Evolutionary conservation across 2,113 vertebrate genomes (phyloP), one percentile per base, ranked within the genome.

Genomic region (Porphyrio hochstetteri): DNA sequence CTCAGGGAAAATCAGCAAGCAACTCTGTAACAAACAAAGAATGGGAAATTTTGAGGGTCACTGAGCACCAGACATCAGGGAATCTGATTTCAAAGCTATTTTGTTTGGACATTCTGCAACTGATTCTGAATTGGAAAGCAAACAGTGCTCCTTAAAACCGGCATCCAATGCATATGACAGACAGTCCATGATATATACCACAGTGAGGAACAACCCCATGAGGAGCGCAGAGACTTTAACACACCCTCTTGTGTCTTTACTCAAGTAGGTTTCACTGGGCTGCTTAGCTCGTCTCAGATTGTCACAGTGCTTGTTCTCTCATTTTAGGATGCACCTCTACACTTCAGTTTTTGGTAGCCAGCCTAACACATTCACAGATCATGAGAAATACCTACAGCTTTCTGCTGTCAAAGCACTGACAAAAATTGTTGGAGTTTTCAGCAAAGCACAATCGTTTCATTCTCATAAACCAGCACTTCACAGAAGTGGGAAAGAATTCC

Each of bases 11-110:
- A 67, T n/a, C 38, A 88, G 16, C 57, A 63, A 69, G 16, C 50
- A 67, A 57, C 16, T 33, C 18, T 9, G 3, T 17, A 65, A 35
- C 20, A 59, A 71, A 52, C 10, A 78, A 60, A 17, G 38, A 55
- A 67, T 12, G 29, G 72, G 38, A 83, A 83, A 36, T 35, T 35
- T 24, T 48, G 44, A 59, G 36, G n/a, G 65, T 65, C 28, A 23
- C 31, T 23, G 52, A 55, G n/a, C 1, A 1, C 33, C 36, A 75
- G 23, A n/a, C 0, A 0, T 69, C 33, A 28, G 13, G 23, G 28
- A 69, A 68, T 38, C 36, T 63, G 36, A 63, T n/a, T 61, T 64
- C 23, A 69, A 75, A 38, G 35, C 29, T 57, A 14, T 63, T 85
- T 81, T 40, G 42, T 71, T 67, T 68, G 25, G 65, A 48, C 7